These are phyloP conservation scores for Gymnoscelis rufifasciata DNA, from an alignment of 2,888 invertebrate species.

Conservation along the genomic window DNA sequence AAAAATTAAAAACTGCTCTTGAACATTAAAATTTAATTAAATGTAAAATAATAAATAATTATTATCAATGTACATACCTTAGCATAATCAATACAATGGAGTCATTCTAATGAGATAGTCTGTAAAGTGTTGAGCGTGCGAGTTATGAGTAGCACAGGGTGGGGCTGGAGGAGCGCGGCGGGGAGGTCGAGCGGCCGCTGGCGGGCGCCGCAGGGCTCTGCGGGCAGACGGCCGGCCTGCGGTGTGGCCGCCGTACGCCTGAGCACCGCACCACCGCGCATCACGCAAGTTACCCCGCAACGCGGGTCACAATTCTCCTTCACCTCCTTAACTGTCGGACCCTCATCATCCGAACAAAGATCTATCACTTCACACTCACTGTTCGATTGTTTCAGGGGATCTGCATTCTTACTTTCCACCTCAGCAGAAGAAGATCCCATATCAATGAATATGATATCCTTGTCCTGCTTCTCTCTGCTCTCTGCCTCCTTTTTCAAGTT, in stretches of 20 bases:
- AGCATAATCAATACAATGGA: slow-evolving; percentile 47
- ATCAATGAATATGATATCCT: slow-evolving; percentile 70
- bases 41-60: slow-evolving; percentile 65
- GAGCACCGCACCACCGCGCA: slow-evolving; percentile 62
- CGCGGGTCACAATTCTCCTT: slow-evolving; percentile 69
- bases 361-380: slow-evolving; percentile 81
- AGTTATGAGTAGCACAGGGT: slow-evolving; percentile 66
- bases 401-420: slow-evolving; percentile 44
- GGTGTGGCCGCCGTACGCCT: slow-evolving; percentile 64
- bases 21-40: slow-evolving; percentile 57
- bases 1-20: slow-evolving; percentile 36
- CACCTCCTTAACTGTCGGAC: slow-evolving; percentile 54
- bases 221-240: slow-evolving; percentile 46
- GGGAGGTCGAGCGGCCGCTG: slow-evolving; percentile 54
- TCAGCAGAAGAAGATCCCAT: slow-evolving; percentile 47
- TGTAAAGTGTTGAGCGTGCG: slow-evolving; percentile 69
- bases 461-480: slow-evolving; percentile 43
- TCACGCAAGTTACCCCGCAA: slow-evolving; percentile 60
- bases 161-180: slow-evolving; percentile 60
- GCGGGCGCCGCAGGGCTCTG: slow-evolving; percentile 70
- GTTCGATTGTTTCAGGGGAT: slow-evolving; percentile 56
- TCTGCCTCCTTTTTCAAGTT: slow-evolving; percentile 51
- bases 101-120: slow-evolving; percentile 72
- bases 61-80: slow-evolving; percentile 48
- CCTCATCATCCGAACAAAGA: slow-evolving; percentile 84